These are phyloP conservation scores for Notarius quadriscutis DNA, from an alignment of 2,113 vertebrate species.

Conservation along the genomic window DNA sequence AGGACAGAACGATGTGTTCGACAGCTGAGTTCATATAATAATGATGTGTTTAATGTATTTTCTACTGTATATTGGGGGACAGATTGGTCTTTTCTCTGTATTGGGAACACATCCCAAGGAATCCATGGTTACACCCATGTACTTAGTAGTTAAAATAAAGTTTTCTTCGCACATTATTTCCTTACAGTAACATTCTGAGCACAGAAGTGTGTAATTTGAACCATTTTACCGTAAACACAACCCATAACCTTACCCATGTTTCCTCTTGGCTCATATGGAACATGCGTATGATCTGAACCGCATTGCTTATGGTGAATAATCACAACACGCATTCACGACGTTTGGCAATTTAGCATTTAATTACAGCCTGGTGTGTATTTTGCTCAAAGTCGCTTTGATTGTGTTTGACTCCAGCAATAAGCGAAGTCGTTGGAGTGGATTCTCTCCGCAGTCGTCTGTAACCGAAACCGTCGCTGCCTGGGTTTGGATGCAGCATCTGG, in stretches of 20 bases:
- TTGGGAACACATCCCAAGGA: no score
- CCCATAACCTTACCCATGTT: not conserved
- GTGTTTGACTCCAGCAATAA: conserved; percentile 74
- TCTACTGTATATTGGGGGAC: no score
- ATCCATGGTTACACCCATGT: no score
- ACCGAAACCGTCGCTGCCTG: conserved; percentile 63
- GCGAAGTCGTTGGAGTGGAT: conserved; percentile 60
- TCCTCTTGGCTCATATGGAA: conserved; percentile 48
- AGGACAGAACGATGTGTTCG: no score
- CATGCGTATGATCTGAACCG: conserved; percentile 52
- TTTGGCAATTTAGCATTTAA: conserved; percentile 67
- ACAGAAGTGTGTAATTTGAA: not conserved
- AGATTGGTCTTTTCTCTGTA: no score
- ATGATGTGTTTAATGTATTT: no score
- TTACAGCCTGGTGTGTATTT: conserved; percentile 62
- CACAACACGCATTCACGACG: conserved; percentile 59
- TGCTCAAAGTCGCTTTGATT: conserved; percentile 70
- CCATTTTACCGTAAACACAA: not conserved
- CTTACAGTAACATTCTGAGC: not conserved
- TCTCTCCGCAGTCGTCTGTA: conserved; percentile 61
- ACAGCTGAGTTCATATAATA: no score
- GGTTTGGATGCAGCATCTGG: conserved; percentile 65
- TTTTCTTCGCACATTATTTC: not conserved
- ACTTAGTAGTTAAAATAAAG: not conserved
- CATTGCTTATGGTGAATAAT: conserved; percentile 68